Conservation (phyloP, 2,797 vertebrate species). For the Macrochelys suwanniensis region DNA sequence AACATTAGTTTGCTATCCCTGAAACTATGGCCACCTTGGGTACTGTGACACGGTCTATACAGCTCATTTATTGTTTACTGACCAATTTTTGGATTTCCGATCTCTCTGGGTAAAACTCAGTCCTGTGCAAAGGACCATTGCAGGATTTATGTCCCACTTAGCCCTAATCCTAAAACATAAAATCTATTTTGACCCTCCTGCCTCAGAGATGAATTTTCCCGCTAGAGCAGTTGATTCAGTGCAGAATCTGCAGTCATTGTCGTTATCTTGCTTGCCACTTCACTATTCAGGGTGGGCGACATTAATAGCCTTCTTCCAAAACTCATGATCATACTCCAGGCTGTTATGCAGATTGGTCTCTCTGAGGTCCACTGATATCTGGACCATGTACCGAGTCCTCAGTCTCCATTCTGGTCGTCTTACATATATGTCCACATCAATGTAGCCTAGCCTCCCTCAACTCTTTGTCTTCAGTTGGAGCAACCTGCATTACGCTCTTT, state of each 20-base stretch:
- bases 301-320: not conserved
- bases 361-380: not conserved
- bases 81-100: not conserved
- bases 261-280: not conserved
- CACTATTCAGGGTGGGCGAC: not conserved
- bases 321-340: not conserved
- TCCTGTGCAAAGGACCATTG: not conserved
- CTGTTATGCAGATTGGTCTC: not conserved
- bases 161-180: not conserved
- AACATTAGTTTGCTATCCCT: slow-evolving; percentile 3
- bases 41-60: not conserved
- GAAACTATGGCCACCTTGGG: not conserved
- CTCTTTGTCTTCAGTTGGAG: not conserved
- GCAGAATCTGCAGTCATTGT: not conserved
- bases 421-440: not conserved
- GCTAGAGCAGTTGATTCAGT: not conserved
- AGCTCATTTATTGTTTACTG: not conserved
- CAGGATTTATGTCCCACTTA: not conserved
- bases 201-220: not conserved
- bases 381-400: not conserved
- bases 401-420: not conserved
- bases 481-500: not conserved
- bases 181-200: not conserved
- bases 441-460: not conserved
- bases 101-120: not conserved